These are phyloP conservation scores for Mylabris phalerata DNA, from an alignment of 1,140 invertebrate species.

Conservation along the genomic window DNA sequence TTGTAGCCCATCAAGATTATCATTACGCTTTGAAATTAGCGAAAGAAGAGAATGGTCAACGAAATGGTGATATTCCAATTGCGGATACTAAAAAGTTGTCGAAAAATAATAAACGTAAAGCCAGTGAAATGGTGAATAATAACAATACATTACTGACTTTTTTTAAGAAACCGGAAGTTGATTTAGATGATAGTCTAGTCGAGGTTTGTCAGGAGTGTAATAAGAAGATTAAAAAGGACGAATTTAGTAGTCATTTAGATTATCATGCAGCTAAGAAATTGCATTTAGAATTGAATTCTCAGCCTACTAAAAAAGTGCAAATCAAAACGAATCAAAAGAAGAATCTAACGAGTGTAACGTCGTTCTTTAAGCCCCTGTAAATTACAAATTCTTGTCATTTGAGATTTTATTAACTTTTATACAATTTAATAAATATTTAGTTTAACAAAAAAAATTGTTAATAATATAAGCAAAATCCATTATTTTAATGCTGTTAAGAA, in stretches of 20 bases:
- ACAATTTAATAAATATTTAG: neutral
- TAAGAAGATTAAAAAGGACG: slow-evolving; percentile 49
- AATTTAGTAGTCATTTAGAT: slow-evolving; percentile 59
- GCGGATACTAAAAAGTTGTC: slow-evolving; percentile 16
- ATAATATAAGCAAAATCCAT: neutral
- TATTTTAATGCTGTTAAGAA: too few species aligned
- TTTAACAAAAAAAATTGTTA: neutral
- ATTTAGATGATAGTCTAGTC: slow-evolving; percentile 31
- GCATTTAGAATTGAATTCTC: slow-evolving; percentile 45
- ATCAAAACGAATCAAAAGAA: slow-evolving; percentile 2
- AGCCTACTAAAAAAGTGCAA: neutral
- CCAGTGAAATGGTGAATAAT: slow-evolving; percentile 7
- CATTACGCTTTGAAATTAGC: slow-evolving; percentile 53
- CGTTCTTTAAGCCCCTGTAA: slow-evolving; percentile 4
- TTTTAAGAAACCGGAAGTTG: slow-evolving; percentile 24
- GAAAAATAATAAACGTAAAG: slow-evolving; percentile 23
- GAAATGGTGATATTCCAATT: neutral
- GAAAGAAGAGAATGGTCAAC: slow-evolving; percentile 42
- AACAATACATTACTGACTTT: slow-evolving; percentile 36
- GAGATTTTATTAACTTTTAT: neutral
- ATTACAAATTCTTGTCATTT: neutral
- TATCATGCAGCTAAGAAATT: slow-evolving; percentile 64
- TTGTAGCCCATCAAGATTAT: slow-evolving; percentile 52
- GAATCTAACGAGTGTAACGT: slow-evolving; percentile 3
- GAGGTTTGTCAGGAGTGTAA: slow-evolving; percentile 57